Base-by-base conservation (phyloP, 2,797 vertebrate genomes). In the Microcaecilia unicolor region DNA sequence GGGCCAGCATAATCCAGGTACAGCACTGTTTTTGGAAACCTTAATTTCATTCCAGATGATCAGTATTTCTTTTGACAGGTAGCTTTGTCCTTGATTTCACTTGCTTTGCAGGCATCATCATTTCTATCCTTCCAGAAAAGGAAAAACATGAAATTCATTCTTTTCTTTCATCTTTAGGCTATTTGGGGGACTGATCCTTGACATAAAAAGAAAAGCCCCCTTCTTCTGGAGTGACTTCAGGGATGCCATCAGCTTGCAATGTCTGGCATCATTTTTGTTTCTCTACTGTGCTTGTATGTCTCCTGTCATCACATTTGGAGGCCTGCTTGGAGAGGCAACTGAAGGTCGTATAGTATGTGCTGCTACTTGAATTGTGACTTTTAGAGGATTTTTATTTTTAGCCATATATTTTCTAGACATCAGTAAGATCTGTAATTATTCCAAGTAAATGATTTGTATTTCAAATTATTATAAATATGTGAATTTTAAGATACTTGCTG, bases 261-360 rank as follows among this genome's bases (percentile, higher is more conserved):
- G 96, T 73, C 78, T 99, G 70, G 96, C 96, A 58, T 99, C 96
- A 9, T 93, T 97, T 80, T 79, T 99, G 4, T 99, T 99, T 74
- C 91, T 99, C 61, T 99, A 99, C 84, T 99, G 96, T 74, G 96
- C 96, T 53, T 99, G 96, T 73, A 99, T 99, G 96, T 99, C 96
- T 48, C 96, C 96, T 32, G 96, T 99, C 70, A 99, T 99, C 86
- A 99, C 96, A 2, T 99, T 99, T 37, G 96, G 96, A 70, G 96
- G 96, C 58, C 85, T 99, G 19, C 80, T 99, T 66, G 96, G 96
- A 64, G 96, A 99, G 79, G 96, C 94, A 43, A 99, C 96, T 17
- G 94, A 98, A 76, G 94, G 94, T 67, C 89, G 91, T 73, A 92
- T 99, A 87, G 96, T 98, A 91, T 84, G 85, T 77, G 72, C 78